Evolutionary conservation across 2,797 vertebrate genomes (phyloP).

Genomic region (Sphenodon punctatus): DNA sequence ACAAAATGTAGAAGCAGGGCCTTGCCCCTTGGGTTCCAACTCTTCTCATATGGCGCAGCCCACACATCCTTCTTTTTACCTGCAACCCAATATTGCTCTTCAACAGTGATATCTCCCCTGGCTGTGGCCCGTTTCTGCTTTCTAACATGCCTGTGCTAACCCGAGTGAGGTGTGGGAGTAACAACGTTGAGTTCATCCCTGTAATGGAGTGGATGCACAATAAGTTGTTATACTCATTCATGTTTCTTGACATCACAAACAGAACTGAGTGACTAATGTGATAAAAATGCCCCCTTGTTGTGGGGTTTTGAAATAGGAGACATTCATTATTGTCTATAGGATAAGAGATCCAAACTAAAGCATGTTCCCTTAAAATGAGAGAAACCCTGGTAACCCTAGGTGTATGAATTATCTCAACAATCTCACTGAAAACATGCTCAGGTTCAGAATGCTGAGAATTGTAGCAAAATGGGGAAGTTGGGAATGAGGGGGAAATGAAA

Average conservation of each 20-base stretch:
- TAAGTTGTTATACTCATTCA: not conserved
- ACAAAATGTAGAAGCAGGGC: not conserved
- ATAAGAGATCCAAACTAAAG: no score
- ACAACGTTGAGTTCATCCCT: no score
- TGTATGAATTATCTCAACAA: not conserved
- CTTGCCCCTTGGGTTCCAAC: not conserved
- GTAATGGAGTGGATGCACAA: not conserved
- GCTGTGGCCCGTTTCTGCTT: slow-evolving; percentile 57
- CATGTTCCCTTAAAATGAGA: no score
- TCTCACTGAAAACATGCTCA: not conserved
- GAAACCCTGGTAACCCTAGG: no score
- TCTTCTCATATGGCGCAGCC: not conserved
- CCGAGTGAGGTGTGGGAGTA: not conserved
- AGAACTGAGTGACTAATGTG: not conserved
- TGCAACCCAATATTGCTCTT: no score
- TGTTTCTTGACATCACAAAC: not conserved
- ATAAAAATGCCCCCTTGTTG: not conserved
- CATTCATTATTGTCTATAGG: no score
- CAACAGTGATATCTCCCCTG: slow-evolving; percentile 41
- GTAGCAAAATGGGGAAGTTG: not conserved
- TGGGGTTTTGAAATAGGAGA: no score
- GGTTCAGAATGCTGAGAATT: not conserved
- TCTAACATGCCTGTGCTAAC: slow-evolving; percentile 62
- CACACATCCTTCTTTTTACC: no score
- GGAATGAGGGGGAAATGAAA: not conserved